phyloP scores from a whole-genome alignment of 2,797 vertebrate genomes.

The Pelobates cultripes region DNA sequence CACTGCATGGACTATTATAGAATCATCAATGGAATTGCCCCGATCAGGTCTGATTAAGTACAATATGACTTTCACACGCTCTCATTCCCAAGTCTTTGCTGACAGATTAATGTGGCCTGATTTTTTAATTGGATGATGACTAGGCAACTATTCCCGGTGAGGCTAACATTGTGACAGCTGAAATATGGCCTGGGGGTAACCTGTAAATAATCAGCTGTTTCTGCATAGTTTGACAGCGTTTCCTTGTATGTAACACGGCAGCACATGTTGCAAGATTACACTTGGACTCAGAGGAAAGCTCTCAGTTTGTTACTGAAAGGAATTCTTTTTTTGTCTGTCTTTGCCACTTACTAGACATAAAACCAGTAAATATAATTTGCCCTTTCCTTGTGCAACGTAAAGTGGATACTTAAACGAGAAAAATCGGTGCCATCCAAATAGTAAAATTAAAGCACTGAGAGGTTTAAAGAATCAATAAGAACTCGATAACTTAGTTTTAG shows the following conservation, averaged over 20 bases:
- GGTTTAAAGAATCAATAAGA: conserved; percentile 39
- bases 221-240: neutral
- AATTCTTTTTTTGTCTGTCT: neutral
- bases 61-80: conserved; percentile 7
- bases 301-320: neutral
- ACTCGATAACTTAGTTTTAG: conserved; percentile 30
- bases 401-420: too few species aligned
- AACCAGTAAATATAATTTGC: too few species aligned
- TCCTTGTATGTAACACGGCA: neutral
- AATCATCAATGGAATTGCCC: neutral
- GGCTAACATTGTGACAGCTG: conserved; percentile 9
- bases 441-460: neutral
- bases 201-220: neutral
- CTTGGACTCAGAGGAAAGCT: neutral
- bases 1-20: too few species aligned
- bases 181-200: conserved; percentile 4
- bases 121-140: conserved; percentile 18
- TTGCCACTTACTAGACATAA: too few species aligned
- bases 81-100: neutral
- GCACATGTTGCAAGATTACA: neutral
- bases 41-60: conserved; percentile 3
- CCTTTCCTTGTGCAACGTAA: too few species aligned
- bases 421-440: neutral
- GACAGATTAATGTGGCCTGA: conserved; percentile 14
- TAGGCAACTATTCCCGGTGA: neutral